Base-by-base conservation (phyloP, 2,888 invertebrate genomes). In the Clepsis dumicolana region DNA sequence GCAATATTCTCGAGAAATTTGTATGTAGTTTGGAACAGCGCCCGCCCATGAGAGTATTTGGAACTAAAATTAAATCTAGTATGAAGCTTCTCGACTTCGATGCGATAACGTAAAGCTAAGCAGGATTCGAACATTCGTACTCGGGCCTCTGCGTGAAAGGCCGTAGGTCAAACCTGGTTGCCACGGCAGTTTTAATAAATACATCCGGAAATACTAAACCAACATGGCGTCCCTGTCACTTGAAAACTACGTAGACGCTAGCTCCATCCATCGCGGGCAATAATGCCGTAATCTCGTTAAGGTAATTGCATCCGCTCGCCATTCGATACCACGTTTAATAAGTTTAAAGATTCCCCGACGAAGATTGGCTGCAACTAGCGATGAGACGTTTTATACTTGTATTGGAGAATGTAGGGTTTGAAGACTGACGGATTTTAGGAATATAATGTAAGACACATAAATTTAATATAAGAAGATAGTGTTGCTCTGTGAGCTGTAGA, bases 201-300 rank as follows among this genome's bases (percentile, higher is more conserved):
- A 35, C 12, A 35, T 2, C 35, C 44, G 18, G 8, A 44, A 44
- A 44, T 5, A 18, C 12, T 16, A 44, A 44, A 2, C 16, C 18
- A 44, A 18, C 2, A 21, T 12, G 48, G 44, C 44, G 44, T 38
- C 21, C 2, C 7, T 18, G 41, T 44, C 14, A 14, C 38, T 38
- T 0, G 32, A 8, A n/a, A 4, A 18, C 41, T 16, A 44, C 41
- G 1, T 16, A 44, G 48, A 48, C 5, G 8, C n/a, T 27, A 65
- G 67, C 71, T 70, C 65, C 71, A 73, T 71, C 70, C 70, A 71
- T 65, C 64, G 59, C 38, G 60, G 57, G 65, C 68, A 48, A 60
- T 70, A 73, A 71, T 59, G 64, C 29, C 35, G 16, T 71, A 70
- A 73, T 65, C 27, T 64, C 60, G 71, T 73, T 73, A 71, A 67